These are phyloP conservation scores for Lapara coniferarum DNA, from an alignment of 2,888 invertebrate genomes.

Conservation along the genomic window DNA sequence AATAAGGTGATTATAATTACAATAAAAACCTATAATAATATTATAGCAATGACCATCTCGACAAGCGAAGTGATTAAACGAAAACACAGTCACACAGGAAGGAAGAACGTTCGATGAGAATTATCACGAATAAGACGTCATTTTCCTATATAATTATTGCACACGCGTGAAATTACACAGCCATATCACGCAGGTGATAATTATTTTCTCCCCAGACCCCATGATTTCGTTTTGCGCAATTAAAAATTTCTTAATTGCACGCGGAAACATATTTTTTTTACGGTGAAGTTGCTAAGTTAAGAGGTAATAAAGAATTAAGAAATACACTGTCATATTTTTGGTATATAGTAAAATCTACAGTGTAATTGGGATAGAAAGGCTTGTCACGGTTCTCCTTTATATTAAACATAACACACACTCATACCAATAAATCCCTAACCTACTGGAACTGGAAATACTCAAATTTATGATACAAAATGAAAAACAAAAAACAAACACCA, in stretches of 20 bases:
- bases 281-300: not conserved
- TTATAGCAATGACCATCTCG: not conserved
- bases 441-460: not conserved
- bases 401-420: too few relatives aligned
- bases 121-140: not conserved
- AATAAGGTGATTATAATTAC: too few relatives aligned
- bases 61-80: not conserved
- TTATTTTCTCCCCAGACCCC: not conserved
- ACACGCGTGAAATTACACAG: not conserved
- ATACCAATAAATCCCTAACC: too few relatives aligned
- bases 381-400: too few relatives aligned
- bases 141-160: conserved; percentile 1
- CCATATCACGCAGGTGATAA: not conserved
- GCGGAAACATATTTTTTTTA: not conserved
- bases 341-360: too few relatives aligned
- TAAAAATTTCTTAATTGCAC: not conserved
- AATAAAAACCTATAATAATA: too few relatives aligned
- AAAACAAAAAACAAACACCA: not conserved
- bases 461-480: not conserved
- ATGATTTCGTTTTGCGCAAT: not conserved
- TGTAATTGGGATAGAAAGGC: too few relatives aligned
- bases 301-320: too few relatives aligned
- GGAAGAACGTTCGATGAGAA: not conserved
- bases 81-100: conserved; percentile 1
- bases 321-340: too few relatives aligned